Evolutionary conservation across 2,797 vertebrate species (phyloP).

Genomic region (Hyperoplus immaculatus): DNA sequence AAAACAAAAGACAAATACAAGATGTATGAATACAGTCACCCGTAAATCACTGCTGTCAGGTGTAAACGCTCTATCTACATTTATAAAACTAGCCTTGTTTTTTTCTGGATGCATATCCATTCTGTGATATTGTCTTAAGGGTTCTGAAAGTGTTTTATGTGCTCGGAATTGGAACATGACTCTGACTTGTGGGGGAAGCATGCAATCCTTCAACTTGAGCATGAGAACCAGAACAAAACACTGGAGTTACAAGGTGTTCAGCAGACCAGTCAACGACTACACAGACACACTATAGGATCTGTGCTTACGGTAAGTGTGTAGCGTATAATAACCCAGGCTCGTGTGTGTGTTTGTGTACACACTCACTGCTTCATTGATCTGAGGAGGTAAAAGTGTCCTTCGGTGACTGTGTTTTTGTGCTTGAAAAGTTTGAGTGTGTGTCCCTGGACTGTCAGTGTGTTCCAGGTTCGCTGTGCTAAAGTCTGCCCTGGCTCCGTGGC

Average conservation of each 20-base stretch:
- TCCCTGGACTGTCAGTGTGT: constrained; percentile 24
- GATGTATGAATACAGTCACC: neutral
- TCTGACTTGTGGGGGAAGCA: neutral
- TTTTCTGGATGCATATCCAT: neutral
- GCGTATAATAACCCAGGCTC: neutral
- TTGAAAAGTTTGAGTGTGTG: constrained; percentile 33
- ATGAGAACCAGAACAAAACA: neutral
- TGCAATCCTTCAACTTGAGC: neutral
- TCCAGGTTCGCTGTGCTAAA: constrained; percentile 7
- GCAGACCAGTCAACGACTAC: neutral
- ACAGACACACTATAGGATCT: neutral
- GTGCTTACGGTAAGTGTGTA: neutral
- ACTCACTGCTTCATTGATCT: constrained; percentile 29
- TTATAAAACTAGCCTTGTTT: neutral
- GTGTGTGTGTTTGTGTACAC: constrained; percentile 22
- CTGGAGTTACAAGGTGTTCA: neutral
- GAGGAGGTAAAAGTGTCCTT: constrained; percentile 17
- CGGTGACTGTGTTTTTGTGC: constrained; percentile 18
- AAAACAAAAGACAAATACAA: neutral
- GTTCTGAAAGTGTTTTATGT: neutral
- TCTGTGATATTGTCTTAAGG: neutral
- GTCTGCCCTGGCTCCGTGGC: constrained; percentile 5
- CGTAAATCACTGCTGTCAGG: neutral
- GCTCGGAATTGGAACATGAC: neutral
- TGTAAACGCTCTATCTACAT: neutral